Conservation (phyloP, 2,888 invertebrate species). For the Melieria picta region DNA sequence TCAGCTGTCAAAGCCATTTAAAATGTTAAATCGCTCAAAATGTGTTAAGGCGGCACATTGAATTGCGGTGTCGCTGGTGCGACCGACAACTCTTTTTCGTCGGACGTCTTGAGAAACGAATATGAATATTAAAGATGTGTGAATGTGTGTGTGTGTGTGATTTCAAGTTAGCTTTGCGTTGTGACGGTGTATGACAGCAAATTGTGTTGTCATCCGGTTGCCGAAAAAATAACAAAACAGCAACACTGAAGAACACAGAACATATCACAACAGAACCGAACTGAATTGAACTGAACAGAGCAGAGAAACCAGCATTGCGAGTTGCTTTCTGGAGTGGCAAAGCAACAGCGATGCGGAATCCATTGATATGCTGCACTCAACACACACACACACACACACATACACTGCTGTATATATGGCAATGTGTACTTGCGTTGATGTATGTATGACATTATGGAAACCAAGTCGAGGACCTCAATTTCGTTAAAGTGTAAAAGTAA, state of each 20-base stretch:
- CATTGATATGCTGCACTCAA: too few relatives aligned
- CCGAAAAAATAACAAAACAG: conserved; percentile 22
- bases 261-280: too few relatives aligned
- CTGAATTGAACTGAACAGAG: too few relatives aligned
- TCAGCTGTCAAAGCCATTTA: conserved; percentile 62
- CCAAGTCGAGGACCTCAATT: too few relatives aligned
- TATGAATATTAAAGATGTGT: background rate
- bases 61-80: conserved; percentile 7
- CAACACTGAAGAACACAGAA: background rate
- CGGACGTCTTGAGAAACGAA: conserved; percentile 1
- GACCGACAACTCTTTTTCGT: conserved; percentile 19
- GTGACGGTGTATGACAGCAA: conserved; percentile 33
- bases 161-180: conserved; percentile 6
- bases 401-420: background rate
- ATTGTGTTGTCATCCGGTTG: conserved; percentile 39
- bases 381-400: background rate
- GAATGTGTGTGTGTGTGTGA: background rate
- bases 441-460: too few relatives aligned
- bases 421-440: too few relatives aligned
- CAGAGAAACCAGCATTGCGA: too few relatives aligned
- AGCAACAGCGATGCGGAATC: too few relatives aligned
- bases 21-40: conserved; percentile 56
- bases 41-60: conserved; percentile 11
- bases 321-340: too few relatives aligned
- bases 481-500: too few relatives aligned